Base-by-base conservation (phyloP, 2,113 vertebrate species). In the Climacteris rufus region DNA sequence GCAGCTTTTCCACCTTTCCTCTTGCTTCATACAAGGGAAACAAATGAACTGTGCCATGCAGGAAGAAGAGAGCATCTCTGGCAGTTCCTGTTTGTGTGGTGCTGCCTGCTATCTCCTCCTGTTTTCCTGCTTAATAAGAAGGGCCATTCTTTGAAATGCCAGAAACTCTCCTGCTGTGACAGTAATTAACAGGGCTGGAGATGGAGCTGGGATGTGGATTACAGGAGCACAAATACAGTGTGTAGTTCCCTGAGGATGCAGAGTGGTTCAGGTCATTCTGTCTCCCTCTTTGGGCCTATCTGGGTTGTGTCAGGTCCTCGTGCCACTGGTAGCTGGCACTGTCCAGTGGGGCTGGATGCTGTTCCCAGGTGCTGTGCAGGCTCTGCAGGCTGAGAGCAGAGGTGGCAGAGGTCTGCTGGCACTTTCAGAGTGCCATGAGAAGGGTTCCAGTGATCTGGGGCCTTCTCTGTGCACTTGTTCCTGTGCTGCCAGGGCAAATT, bases 131-230 rank as follows among this genome's bases (percentile, higher is more conserved):
- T 27, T 69, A 71, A 31, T 66, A 57, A 65, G 61, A 87, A 57
- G 35, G 66, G 9, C 37, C 47, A 19, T 85, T 85, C 78, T 93
- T 54, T 94, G 84, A 90, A 83, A 80, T 77, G 53, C 69, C 50
- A 45, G 78, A 70, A 93, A n/a, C 50, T 77, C 4, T 75, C 45
- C 82, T 80, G 59, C 75, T 90, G 82, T 59, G 63, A 59, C 47
- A 60, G 47, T 74, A 90, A 88, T 90, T 85, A 93, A 44, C 45
- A 66, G 54, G 63, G 66, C 57, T 77, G 57, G 42, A 42, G 81
- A 20, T 70, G 93, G 88, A 83, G 85, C 56, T 93, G 87, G 53
- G 94, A 60, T 64, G 45, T 9, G 10, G 75, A 70, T 92, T 50
- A 59, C 27, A 63, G 52, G 33, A 72, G 54, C 50, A 61, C 17